Conservation (phyloP, 2,113 vertebrate genomes). For the Colius striatus region DNA sequence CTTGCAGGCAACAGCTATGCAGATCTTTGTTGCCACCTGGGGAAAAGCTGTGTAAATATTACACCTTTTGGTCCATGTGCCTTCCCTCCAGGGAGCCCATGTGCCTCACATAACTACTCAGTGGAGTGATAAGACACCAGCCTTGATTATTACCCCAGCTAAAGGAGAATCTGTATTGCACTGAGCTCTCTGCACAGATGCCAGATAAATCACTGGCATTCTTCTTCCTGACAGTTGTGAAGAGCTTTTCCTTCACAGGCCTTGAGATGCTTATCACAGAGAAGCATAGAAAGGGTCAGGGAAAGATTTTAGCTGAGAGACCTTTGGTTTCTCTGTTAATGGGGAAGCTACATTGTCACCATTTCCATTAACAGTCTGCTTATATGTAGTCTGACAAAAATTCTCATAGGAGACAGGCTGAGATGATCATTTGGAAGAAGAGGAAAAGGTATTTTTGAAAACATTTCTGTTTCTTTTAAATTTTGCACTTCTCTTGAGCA, state of each 20-base stretch:
- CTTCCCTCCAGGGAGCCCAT: neutral
- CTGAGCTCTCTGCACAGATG: neutral
- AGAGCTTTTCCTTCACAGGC: neutral
- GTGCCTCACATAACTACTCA: accelerated
- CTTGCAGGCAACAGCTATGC: neutral
- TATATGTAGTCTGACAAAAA: neutral
- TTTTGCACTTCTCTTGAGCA: neutral
- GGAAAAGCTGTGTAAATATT: neutral
- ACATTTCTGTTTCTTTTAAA: neutral
- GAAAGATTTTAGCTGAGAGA: neutral
- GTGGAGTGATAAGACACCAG: neutral
- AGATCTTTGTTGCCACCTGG: neutral
- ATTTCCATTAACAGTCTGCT: neutral
- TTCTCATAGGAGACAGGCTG: neutral
- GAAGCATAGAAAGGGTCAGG: neutral
- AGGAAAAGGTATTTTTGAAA: neutral
- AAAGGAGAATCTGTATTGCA: neutral
- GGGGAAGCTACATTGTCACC: neutral
- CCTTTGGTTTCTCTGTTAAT: neutral
- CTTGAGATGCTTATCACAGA: neutral
- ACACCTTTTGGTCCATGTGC: neutral
- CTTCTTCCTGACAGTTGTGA: neutral
- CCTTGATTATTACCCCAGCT: neutral
- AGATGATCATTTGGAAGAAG: neutral
- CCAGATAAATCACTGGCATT: neutral